Evolutionary conservation across 2,888 invertebrate species (phyloP).

Genomic region (Torymus auratus): DNA sequence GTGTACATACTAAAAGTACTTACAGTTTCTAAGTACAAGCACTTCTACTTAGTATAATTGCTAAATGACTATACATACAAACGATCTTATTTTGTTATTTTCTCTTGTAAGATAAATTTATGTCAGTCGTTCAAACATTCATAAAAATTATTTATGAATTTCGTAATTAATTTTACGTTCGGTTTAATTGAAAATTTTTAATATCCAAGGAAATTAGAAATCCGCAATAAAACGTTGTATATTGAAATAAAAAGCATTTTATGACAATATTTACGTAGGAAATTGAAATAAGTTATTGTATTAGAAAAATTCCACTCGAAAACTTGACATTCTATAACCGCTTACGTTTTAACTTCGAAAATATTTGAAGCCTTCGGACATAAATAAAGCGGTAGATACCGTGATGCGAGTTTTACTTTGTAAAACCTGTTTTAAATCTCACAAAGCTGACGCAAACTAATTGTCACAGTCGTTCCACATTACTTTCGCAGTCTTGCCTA

Average conservation of each 20-base stretch:
- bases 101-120: slow-evolving; percentile 5
- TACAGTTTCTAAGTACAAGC: slow-evolving; percentile 44
- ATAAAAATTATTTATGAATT: slow-evolving; percentile 1
- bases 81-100: slow-evolving; percentile 19
- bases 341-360: slow-evolving; percentile 16
- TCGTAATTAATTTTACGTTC: background rate
- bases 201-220: too few relatives aligned
- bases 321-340: background rate
- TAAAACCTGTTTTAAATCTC: slow-evolving; percentile 26
- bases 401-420: background rate
- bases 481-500: background rate
- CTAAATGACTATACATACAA: slow-evolving; percentile 12
- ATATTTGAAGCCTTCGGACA: background rate
- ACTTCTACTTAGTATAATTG: slow-evolving; percentile 49
- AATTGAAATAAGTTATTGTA: background rate
- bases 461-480: background rate
- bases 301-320: background rate
- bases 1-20: slow-evolving; percentile 51
- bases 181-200: background rate
- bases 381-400: slow-evolving; percentile 11
- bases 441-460: slow-evolving; percentile 15
- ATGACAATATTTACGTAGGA: too few relatives aligned
- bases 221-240: too few relatives aligned
- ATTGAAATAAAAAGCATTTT: too few relatives aligned
- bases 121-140: background rate